Percentiles rank a stretch among this genome's conserved stretches.
phyloP scores from a whole-genome alignment of 1,140 invertebrate species.

The Pararge aegeria region DNA sequence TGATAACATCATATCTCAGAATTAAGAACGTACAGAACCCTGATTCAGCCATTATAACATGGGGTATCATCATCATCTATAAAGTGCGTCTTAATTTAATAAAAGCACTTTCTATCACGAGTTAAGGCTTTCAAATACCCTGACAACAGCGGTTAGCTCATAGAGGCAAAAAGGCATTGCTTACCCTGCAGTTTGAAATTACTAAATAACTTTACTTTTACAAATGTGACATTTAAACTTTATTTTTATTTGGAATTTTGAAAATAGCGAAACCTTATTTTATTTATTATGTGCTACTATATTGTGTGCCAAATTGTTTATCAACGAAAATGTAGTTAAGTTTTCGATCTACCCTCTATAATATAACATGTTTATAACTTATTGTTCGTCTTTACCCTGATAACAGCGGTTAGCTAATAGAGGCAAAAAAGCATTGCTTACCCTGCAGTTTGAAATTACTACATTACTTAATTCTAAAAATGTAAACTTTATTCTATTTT shows the following conservation, averaged over 20 bases:
- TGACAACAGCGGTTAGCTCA: not conserved
- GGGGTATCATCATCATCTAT: too few species aligned
- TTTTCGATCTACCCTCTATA: not conserved
- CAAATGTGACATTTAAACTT: too few species aligned
- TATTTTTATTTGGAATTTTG: too few species aligned
- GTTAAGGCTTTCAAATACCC: not conserved
- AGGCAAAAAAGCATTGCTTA: not conserved
- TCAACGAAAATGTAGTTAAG: not conserved
- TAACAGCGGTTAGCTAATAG: not conserved
- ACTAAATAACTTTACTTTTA: not conserved
- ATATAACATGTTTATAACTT: not conserved
- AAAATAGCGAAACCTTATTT: too few species aligned
- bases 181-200: not conserved
- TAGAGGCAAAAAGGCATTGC: not conserved
- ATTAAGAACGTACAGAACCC: too few species aligned
- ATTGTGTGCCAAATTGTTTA: too few species aligned
- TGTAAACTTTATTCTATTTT: too few species aligned
- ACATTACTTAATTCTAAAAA: not conserved
- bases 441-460: not conserved
- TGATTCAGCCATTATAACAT: too few species aligned
- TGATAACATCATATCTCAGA: too few species aligned
- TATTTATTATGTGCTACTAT: too few species aligned
- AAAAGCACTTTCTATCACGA: not conserved
- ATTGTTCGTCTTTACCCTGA: conserved; percentile 48
- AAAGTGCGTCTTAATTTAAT: too few species aligned